These are phyloP conservation scores for Parelbella ahira DNA, from an alignment of 2,888 invertebrate species.

Conservation along the genomic window DNA sequence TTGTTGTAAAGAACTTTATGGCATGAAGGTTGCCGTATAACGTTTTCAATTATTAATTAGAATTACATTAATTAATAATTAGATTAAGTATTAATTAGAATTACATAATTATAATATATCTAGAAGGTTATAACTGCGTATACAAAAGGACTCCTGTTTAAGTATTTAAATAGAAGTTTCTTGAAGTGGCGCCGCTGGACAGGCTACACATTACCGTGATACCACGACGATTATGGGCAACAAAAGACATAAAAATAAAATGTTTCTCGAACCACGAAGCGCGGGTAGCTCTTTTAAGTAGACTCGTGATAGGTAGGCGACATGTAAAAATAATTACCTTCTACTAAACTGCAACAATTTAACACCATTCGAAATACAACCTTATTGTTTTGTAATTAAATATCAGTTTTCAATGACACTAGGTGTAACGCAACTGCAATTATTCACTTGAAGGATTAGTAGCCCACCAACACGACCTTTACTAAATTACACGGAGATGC, in stretches of 20 bases:
- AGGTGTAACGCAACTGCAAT: slow-evolving; percentile 22
- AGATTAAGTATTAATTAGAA: too few species aligned
- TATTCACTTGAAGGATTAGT: slow-evolving; percentile 31
- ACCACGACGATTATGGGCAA: slow-evolving; percentile 41
- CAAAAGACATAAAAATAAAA: slow-evolving; percentile 33
- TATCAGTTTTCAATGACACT: slow-evolving; percentile 17
- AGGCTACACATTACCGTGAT: slow-evolving; percentile 55
- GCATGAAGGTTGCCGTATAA: too few species aligned
- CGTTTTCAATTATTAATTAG: too few species aligned
- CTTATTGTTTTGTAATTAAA: slow-evolving; percentile 22
- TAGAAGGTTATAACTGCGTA: too few species aligned
- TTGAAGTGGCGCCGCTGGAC: slow-evolving; percentile 55
- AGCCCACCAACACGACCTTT: slow-evolving; percentile 31
- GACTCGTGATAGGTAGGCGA: slow-evolving; percentile 52
- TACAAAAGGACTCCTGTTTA: slow-evolving; percentile 36
- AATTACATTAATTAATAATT: too few species aligned
- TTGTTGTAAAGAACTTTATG: too few species aligned
- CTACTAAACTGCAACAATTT: slow-evolving; percentile 21
- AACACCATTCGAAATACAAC: slow-evolving; percentile 24
- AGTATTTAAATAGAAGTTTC: slow-evolving; percentile 60
- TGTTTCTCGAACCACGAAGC: slow-evolving; percentile 39
- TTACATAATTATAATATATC: too few species aligned
- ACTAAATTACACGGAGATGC: slow-evolving; percentile 26
- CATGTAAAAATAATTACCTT: slow-evolving; percentile 51
- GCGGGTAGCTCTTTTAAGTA: slow-evolving; percentile 51